Evolutionary conservation across 2,113 vertebrate species (phyloP), one percentile per base, ranked within the genome.

Genomic region (Podarcis muralis): DNA sequence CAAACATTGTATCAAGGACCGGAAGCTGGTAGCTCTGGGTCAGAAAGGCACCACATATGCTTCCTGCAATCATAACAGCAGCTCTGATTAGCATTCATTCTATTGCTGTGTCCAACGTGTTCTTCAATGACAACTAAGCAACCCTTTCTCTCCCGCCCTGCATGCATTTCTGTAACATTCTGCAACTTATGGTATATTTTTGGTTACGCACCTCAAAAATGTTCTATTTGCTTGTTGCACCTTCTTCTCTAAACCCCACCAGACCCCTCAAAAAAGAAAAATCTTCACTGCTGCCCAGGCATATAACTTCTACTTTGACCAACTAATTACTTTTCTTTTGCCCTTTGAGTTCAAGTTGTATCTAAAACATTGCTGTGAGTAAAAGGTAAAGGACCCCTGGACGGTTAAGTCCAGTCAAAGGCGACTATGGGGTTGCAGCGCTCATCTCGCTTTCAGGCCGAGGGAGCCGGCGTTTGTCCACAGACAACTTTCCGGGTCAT

Each of bases 1-100:
- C 94, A 95, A 98, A 99, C 85, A 98, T 94, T 40, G 98, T 98
- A 91, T 99, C 97, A 94, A 99, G 96, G 85, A 99, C 97, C 69
- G 98, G 96, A 87, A 99, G 91, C 18, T 95, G 96, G 68, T 98
- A 99, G 81, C 81, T 93, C 75, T 96, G 94, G 57, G 53, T 95
- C 81, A 93, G 25, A 48, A 91, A 93, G 11, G 91, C 85, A 3
- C 20, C 65, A 89, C 93, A 97, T 65, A 91, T n/a, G 88, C 95
- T 98, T 89, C 97, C 98, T 99, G 90, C 74, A 95, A 94, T 9
- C 91, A 65, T 53, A 76, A 87, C 2, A 90, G 53, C 9, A 84
- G 32, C 48, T 62, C 74, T 75, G 32, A 81, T 88, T 76, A 57
- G 25, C 30, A 85, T 68, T 75, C 2, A 43, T 87, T 13, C 4